Base-by-base conservation (phyloP, 2,113 vertebrate species). In the Microcebus lehilahytsara region DNA sequence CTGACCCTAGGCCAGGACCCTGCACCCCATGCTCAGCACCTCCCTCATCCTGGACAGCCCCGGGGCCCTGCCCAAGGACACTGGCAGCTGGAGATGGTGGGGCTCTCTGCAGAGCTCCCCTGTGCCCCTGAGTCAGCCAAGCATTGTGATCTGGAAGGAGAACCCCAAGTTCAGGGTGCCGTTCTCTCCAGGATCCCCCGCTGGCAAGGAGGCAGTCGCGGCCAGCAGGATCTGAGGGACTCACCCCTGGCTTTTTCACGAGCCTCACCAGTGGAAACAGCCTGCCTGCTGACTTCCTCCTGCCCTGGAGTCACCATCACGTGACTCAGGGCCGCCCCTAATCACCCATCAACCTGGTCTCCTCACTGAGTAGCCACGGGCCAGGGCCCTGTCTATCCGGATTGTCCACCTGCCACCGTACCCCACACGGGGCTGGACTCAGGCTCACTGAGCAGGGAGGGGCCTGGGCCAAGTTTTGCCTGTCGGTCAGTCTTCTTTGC, bases 11-110 rank as follows among this genome's bases (percentile, higher is more conserved):
- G 20, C 71, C 46, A 30, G 30, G 46, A 17, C 27, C 46, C 17
- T 75, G 12, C 7, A 2, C 67, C 56, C 4, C 0, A 2, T 25
- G 23, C 86, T 42, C 51, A 22, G 67, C 0, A 0, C 14, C 62
- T 74, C 87, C 64, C 25, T 32, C 40, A 69, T 51, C 30, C 19
- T 4, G 77, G 83, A 66, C 16, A 67, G 53, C 42, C 14, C 60
- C 11, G n/a, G 77, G 23, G 13, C 40, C 19, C n/a, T 12, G 22
- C 56, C 6, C 34, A 67, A 67, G 81, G 66, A 32, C 56, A 23
- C 3, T 10, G 46, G 17, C 64, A 49, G n/a, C 27, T 40, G n/a
- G 30, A n/a, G 22, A 22, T 79, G 8, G 32, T 5, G n/a, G 64
- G 25, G 8, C 22, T 64, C 17, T 53, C 56, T 42, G 23, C 53